Conservation (phyloP, 2,113 vertebrate species). For the Anguilla japonica region DNA sequence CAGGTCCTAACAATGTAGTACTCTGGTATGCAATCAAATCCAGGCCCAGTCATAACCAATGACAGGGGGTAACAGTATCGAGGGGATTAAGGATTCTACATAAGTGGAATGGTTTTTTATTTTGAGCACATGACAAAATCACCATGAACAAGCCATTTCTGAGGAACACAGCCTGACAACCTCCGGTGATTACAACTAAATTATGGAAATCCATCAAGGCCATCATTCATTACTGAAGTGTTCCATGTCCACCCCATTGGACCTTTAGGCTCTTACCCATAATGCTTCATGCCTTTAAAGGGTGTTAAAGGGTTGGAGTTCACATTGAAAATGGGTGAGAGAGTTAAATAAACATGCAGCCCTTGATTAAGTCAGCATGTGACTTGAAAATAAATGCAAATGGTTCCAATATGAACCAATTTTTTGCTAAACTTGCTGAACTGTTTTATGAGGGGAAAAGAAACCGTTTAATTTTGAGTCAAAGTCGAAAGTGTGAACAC, state of each 20-base stretch:
- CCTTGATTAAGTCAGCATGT: background rate
- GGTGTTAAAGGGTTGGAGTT: background rate
- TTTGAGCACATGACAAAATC: background rate
- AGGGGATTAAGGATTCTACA: background rate
- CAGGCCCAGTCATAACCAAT: background rate
- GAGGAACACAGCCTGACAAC: background rate
- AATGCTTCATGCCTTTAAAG: background rate
- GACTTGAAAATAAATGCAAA: background rate
- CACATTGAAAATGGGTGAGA: background rate
- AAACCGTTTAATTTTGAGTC: background rate
- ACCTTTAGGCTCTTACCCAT: background rate
- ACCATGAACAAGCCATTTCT: background rate
- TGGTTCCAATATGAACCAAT: background rate
- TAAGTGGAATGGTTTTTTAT: background rate
- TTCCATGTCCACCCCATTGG: background rate
- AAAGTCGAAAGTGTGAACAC: no score
- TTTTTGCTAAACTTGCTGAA: background rate
- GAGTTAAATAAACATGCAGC: background rate
- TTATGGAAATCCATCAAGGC: background rate
- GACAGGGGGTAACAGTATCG: background rate
- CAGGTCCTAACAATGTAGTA: background rate
- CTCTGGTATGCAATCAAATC: background rate
- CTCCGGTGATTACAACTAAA: background rate
- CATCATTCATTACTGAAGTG: background rate
- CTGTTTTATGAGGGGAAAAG: background rate